Conservation (phyloP, 2,797 vertebrate species). For the Coranthus polyacanthus region DNA sequence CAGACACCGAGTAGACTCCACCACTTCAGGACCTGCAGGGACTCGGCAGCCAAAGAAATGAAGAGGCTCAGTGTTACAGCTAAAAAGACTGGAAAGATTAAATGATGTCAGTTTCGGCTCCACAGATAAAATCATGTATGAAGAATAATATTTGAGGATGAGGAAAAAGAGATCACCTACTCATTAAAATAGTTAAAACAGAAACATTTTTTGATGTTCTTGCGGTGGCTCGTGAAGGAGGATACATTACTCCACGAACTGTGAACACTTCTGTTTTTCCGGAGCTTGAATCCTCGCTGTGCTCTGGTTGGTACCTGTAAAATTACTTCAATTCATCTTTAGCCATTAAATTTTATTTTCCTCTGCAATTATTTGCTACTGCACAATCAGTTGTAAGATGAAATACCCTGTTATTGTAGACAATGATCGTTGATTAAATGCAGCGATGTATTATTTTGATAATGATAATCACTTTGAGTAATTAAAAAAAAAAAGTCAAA, state of each 20-base stretch:
- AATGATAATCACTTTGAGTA: too few relatives aligned
- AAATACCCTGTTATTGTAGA: too few relatives aligned
- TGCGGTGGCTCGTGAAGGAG: slow-evolving; percentile 68
- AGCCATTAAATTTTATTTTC: not conserved
- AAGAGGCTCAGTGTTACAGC: slow-evolving; percentile 77
- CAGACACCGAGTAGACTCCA: slow-evolving; percentile 84
- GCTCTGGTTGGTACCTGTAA: slow-evolving; percentile 82
- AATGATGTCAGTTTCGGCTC: not conserved
- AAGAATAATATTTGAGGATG: not conserved
- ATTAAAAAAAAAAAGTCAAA: too few relatives aligned
- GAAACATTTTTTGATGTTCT: slow-evolving; percentile 80
- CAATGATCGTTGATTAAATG: too few relatives aligned
- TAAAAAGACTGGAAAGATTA: slow-evolving; percentile 76
- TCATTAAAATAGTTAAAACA: slow-evolving; percentile 70
- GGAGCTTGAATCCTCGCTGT: slow-evolving; percentile 47
- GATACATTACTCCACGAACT: slow-evolving; percentile 62
- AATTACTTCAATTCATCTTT: not conserved
- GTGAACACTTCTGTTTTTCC: slow-evolving; percentile 64
- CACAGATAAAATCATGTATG: not conserved
- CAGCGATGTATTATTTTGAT: too few relatives aligned
- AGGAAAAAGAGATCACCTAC: slow-evolving; percentile 65
- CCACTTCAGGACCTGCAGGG: slow-evolving; percentile 65
- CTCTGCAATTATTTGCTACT: not conserved
- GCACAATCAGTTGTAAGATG: too few relatives aligned
- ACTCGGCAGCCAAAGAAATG: slow-evolving; percentile 62